Base-by-base conservation (phyloP, 2,113 vertebrate species). In the Labeo catla region DNA sequence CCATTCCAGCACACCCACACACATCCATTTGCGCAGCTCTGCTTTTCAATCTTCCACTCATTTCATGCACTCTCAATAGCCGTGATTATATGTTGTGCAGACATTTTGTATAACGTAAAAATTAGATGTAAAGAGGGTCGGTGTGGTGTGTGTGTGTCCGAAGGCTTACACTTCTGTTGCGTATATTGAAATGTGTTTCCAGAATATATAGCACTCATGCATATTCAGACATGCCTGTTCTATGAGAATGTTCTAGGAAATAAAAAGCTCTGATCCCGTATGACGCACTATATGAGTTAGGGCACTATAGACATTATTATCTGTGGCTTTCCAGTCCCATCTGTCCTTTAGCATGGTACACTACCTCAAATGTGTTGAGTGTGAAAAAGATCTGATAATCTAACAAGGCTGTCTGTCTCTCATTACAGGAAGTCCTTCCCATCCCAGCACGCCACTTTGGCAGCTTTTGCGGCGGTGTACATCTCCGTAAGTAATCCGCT, bases 391-490 rank as follows among this genome's bases (percentile, higher is more conserved):
- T 28, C 28, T 65, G 23, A 49, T 34, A 16, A 84, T 78, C 63
- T 68, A n/a, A 73, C 82, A 73, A 65, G 45, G 19, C 39, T 45
- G 23, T 84, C 68, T 81, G 45, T 82, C 81, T 86, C 47, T 83
- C 39, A 11, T 97, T 95, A 87, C 96, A 99, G 98, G 90, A 99
- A 99, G 88, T 98, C 98, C 78, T 99, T 99, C 87, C 98, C 98
- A 39, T 99, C 98, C 57, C 97, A 99, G 93, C 98, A 99, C 16
- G 98, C 98, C 2, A 99, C 98, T 28, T 95, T 99, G 2, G 98
- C 98, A 88, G 97, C 98, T 73, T 99, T 99, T 78, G 97, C 98
- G 63, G 97, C 98, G 66, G 97, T 99, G 68, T 99, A 99, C 76
- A 94, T 99, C 93, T 99, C 98, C 72, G 98, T 99, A 93, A 99